Base-by-base conservation (phyloP, 2,888 invertebrate genomes). In the Latheticus oryzae region DNA sequence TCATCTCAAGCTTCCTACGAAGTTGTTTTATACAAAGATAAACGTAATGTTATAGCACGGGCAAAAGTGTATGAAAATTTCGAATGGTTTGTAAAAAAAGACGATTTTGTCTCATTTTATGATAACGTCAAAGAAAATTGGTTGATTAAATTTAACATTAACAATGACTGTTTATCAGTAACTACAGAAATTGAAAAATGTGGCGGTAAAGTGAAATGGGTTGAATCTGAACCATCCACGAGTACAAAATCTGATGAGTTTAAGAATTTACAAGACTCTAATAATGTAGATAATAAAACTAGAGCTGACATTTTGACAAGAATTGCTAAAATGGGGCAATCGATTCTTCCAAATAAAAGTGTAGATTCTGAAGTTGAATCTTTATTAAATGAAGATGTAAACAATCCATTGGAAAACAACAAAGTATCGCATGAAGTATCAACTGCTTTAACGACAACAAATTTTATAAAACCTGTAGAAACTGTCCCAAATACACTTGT, bases 311-410 rank as follows among this genome's bases (percentile, higher is more conserved):
- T 84, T 58, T 73, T 85, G 43, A 79, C 81, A 4, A 76, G 85
- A 62, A 83, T 85, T 79, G 83, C 84, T 1, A 83, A 82, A 78
- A 81, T 85, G 80, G 85, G 85, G 0, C 81, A 82, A 63, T 77
- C 80, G 16, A 80, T 82, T 60, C 63, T 78, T 23, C 77, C 82
- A 1, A 33, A 12, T 38, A 78, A 76, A 60, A 61, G 73, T 30
- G 5, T 57, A 17, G 38, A 42, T 19, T 45, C 75, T 1, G 73
- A 75, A 19, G 67, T 70, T 12, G 79, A 79, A 21, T 4, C 12
- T 21, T 12, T 24, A n/a, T n/a, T n/a, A n/a, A n/a, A n/a, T 21
- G 82, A 82, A 61, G 81, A 80, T 37, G 81, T 81, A 64, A 78
- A 78, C 0, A 81, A 81, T 37, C 17, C 17, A 5, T 56, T 35